A percentile compares a stretch with the other conserved stretches of the same genome.
phyloP scores from a whole-genome alignment of 2,113 vertebrate genomes.

The Pteronura brasiliensis region DNA sequence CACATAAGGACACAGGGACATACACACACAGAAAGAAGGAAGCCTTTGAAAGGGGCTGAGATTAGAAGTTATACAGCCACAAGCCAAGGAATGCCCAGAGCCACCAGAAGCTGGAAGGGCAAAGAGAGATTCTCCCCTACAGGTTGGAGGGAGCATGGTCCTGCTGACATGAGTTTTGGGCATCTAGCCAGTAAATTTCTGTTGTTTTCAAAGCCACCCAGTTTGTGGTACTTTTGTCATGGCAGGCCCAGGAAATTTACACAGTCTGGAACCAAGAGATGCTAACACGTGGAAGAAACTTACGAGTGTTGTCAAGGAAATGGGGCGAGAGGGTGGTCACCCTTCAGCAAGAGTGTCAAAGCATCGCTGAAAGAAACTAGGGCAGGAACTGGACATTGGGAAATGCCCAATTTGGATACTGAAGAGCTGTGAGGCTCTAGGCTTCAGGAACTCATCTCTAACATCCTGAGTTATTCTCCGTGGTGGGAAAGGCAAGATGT shows the following conservation, averaged over 20 bases:
- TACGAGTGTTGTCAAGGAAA: neutral
- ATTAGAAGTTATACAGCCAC: fast-evolving
- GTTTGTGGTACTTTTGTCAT: neutral
- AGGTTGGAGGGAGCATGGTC: no score
- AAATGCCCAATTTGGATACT: neutral
- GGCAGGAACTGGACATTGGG: neutral
- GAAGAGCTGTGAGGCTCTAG: neutral
- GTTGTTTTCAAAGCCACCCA: neutral
- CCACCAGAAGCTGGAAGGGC: neutral
- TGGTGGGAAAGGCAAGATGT: neutral
- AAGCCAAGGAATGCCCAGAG: neutral
- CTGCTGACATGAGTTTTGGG: neutral
- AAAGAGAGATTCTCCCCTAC: neutral
- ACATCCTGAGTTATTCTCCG: neutral
- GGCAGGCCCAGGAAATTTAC: neutral
- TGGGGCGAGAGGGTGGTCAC: no score
- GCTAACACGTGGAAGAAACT: neutral
- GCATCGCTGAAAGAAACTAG: neutral
- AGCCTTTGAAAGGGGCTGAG: neutral
- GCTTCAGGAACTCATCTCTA: neutral
- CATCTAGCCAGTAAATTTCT: neutral
- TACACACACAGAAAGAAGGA: neutral
- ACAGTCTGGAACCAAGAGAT: neutral
- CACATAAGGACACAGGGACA: neutral
- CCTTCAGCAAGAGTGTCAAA: neutral